Percentiles rank a stretch among this genome's conserved stretches.
These are phyloP conservation scores for Ctenodactylus gundi DNA, from an alignment of 2,113 vertebrate species.

Conservation along the genomic window DNA sequence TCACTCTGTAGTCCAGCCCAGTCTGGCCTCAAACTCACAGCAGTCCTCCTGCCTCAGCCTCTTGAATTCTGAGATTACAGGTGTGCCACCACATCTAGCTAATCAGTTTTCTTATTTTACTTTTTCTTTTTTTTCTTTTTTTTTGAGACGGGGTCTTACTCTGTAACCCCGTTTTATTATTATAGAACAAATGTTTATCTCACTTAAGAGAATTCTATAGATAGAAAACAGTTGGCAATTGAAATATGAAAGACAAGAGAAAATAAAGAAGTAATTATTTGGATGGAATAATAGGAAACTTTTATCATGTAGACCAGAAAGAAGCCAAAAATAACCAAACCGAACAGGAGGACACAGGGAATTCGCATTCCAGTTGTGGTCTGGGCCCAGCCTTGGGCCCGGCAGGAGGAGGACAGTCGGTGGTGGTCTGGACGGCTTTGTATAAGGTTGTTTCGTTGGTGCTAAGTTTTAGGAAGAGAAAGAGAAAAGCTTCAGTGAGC, in stretches of 20 bases:
- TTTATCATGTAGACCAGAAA: constrained; percentile 44
- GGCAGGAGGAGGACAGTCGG: background rate
- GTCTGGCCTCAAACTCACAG: too few relatives aligned
- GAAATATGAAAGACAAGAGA: constrained; percentile 7
- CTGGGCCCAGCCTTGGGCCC: background rate
- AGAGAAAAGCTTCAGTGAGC: background rate
- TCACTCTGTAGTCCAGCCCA: too few relatives aligned
- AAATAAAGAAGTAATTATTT: constrained; percentile 36
- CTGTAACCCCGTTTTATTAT: too few relatives aligned
- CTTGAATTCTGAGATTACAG: too few relatives aligned
- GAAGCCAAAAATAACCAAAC: constrained; percentile 18
- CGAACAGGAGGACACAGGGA: background rate
- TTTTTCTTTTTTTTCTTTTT: too few relatives aligned
- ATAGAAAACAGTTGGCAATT: background rate
- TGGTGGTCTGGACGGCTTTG: constrained; percentile 8
- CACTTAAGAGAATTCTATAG: constrained; percentile 11
- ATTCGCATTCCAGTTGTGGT: background rate
- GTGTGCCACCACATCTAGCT: too few relatives aligned
- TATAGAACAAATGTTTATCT: constrained; percentile 24
- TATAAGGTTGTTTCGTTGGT: constrained; percentile 23
- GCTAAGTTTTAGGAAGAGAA: background rate
- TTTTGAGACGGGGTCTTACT: too few relatives aligned
- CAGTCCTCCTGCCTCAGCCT: too few relatives aligned
- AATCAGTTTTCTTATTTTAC: too few relatives aligned
- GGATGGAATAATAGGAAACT: background rate